Evolutionary conservation across 2,888 invertebrate species (phyloP).

Genomic region (Thysanoteuthis rhombus): DNA sequence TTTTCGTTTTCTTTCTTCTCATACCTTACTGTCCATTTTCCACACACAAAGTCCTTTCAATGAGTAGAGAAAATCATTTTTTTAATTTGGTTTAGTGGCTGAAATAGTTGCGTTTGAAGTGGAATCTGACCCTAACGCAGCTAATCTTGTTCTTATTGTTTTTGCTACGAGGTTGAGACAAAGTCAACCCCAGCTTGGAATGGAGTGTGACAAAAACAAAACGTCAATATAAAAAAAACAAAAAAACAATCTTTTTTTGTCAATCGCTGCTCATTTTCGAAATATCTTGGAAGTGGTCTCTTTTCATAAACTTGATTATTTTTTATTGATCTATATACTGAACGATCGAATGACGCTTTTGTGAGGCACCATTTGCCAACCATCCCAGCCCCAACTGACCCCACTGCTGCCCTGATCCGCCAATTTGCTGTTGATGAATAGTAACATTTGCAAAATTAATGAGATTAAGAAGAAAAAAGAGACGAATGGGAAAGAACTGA

Average conservation of each 20-base stretch:
- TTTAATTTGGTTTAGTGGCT: too few species aligned
- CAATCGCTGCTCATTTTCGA: neutral
- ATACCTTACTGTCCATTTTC: too few species aligned
- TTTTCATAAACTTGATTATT: neutral
- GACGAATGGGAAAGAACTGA: neutral
- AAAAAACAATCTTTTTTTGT: neutral
- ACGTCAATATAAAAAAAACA: neutral
- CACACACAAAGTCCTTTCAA: too few species aligned
- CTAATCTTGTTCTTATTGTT: too few species aligned
- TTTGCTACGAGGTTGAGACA: too few species aligned
- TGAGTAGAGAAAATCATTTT: too few species aligned
- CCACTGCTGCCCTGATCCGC: neutral
- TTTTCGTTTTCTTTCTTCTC: too few species aligned
- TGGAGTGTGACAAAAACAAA: neutral
- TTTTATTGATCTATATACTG: neutral
- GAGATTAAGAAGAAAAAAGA: neutral
- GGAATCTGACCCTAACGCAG: too few species aligned
- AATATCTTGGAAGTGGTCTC: neutral
- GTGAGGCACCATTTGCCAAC: neutral
- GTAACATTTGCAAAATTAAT: too few species aligned
- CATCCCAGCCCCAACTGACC: too few species aligned
- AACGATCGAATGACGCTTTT: neutral
- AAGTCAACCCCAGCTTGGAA: too few species aligned
- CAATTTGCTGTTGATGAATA: neutral
- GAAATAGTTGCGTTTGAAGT: too few species aligned